Base-by-base conservation (phyloP, 2,113 vertebrate genomes). In the Hoplias malabaricus region DNA sequence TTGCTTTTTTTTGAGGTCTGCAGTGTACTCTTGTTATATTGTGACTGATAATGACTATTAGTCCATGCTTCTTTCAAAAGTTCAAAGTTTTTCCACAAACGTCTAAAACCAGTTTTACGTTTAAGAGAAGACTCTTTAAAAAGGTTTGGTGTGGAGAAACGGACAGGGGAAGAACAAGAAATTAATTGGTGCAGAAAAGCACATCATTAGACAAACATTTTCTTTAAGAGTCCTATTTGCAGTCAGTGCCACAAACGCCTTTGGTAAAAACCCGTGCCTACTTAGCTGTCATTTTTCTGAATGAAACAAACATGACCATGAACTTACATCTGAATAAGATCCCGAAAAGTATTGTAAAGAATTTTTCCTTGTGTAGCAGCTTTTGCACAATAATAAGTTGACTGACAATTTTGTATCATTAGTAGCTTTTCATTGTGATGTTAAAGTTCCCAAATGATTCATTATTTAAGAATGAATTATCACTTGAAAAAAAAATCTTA, bases 331-430 rank as follows among this genome's bases (percentile, higher is more conserved):
- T 13, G 34, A 40, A 31, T n/a, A 19, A 2, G 4, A 2, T 42
- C 48, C n/a, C n/a, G 7, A 9, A 23, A 53, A 21, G 19, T 23
- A 1, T 53, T 16, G 29, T 53, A 5, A 53, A 23, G 12, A 2
- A 29, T 27, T 75, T 29, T 67, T 25, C n/a, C 7, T 27, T n/a
- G 23, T 57, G 33, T 67, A 67, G 73, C 62, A 53, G 48, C 36
- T 31, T 75, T 75, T 75, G 72, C 48, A 76, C 62, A 63, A 63
- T n/a, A 36, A 34, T 63, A 54, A 38, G 38, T 10, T 1, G 11
- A 67, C 48, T 67, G 10, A 34, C 5, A 2, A 34, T 68, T 27
- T 38, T 33, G 16, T 33, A 65, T 75, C 65, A 75, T 53, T 75
- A 36, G n/a, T n/a, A 38, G 29, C 21, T 8, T 63, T 73, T 59